Conservation (phyloP, 1,140 invertebrate genomes). For the Saccostrea glomerata region DNA sequence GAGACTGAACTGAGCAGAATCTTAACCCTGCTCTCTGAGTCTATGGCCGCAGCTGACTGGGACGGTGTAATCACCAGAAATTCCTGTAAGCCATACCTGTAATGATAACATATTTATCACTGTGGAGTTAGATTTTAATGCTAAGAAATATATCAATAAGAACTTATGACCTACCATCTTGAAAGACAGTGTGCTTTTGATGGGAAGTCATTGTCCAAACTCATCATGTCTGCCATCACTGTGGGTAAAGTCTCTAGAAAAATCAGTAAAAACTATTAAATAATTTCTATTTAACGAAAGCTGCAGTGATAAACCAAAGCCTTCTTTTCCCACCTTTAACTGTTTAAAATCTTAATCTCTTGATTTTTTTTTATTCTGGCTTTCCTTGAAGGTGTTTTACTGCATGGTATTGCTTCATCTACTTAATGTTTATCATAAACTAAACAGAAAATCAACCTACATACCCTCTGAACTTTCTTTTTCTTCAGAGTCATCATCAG, state of each 20-base stretch:
- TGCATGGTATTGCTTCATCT: no score
- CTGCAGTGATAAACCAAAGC: no score
- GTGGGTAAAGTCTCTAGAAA: slow-evolving; percentile 72
- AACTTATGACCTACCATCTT: slow-evolving; percentile 71
- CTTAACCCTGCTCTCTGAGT: slow-evolving; percentile 89
- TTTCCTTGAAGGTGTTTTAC: no score
- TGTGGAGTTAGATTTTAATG: not conserved
- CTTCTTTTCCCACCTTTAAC: no score
- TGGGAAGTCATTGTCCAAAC: slow-evolving; percentile 85
- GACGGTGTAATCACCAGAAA: slow-evolving; percentile 88
- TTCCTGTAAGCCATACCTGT: slow-evolving; percentile 90
- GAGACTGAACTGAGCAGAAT: slow-evolving; percentile 90
- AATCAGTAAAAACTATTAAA: not conserved
- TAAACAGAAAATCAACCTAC: not conserved
- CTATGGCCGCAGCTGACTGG: slow-evolving; percentile 80
- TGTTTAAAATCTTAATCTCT: no score
- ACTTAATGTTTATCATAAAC: not conserved
- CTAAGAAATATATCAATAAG: slow-evolving; percentile 3
- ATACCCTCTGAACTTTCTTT: slow-evolving; percentile 68
- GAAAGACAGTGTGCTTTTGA: slow-evolving; percentile 79
- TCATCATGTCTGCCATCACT: slow-evolving; percentile 83
- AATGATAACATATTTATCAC: not conserved
- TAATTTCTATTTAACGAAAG: no score
- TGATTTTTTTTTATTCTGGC: no score
- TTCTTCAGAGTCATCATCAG: slow-evolving; percentile 57